Conservation (phyloP, 2,113 vertebrate species). For the Furnarius figulus region DNA sequence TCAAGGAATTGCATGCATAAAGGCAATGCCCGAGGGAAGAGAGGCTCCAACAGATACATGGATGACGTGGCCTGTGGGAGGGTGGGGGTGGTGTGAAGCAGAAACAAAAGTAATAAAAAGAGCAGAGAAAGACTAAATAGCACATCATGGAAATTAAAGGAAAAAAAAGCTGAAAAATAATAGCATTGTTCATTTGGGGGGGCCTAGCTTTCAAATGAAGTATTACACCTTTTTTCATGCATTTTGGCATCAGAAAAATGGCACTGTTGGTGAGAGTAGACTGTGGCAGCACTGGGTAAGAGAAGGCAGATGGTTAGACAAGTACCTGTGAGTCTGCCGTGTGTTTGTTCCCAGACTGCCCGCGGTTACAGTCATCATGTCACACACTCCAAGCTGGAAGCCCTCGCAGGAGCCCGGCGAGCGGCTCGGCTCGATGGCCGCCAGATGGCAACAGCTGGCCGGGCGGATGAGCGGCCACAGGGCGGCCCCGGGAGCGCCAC, state of each 20-base stretch:
- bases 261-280: not conserved
- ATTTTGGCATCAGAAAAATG: not conserved
- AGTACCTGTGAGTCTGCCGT: not conserved
- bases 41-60: fast-evolving
- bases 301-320: not conserved
- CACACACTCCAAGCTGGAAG: not conserved
- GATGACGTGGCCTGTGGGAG: fast-evolving
- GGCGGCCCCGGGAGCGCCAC: fast-evolving
- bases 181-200: not conserved
- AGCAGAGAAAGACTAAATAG: not conserved
- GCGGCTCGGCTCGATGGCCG: not conserved
- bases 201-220: not conserved
- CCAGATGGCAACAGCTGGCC: slow-evolving; percentile 31
- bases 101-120: not conserved
- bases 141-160: not conserved
- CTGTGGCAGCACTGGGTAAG: not conserved
- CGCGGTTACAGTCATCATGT: fast-evolving
- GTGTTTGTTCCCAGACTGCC: not conserved
- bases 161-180: not conserved
- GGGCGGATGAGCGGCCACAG: not conserved
- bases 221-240: not conserved
- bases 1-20: not conserved
- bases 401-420: not conserved
- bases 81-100: not conserved
- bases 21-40: fast-evolving